Evolutionary conservation across 2,113 vertebrate genomes (phyloP).

Genomic region (Cygnus buccinator): DNA sequence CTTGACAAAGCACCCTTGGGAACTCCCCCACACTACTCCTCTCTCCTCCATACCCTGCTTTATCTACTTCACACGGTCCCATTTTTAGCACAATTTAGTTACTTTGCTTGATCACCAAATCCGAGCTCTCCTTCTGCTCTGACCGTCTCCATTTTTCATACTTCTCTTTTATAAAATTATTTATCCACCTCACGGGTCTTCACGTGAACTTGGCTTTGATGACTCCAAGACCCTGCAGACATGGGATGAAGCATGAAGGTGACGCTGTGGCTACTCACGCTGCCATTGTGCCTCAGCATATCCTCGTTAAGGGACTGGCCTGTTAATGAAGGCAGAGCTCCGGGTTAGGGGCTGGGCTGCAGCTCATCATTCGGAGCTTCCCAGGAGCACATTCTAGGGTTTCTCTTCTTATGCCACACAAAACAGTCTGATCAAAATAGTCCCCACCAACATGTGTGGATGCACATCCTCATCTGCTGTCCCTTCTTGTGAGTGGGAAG

Average conservation of each 20-base stretch:
- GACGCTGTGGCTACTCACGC: not conserved
- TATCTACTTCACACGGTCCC: not conserved
- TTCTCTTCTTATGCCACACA: not conserved
- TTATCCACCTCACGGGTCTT: not conserved
- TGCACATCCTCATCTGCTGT: not conserved
- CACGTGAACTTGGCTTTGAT: not conserved
- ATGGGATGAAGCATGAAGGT: not conserved
- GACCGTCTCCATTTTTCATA: not conserved
- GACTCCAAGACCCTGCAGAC: not conserved
- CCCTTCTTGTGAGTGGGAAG: not conserved
- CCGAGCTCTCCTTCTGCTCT: rapidly evolving
- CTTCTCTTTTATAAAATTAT: not conserved
- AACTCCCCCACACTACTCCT: not conserved
- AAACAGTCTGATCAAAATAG: not conserved
- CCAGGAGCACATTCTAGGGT: not conserved
- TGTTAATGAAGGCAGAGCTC: not conserved
- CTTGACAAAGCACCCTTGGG: not conserved
- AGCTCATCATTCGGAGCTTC: not conserved
- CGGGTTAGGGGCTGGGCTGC: not conserved
- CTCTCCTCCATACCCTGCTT: not conserved
- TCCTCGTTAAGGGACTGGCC: not conserved
- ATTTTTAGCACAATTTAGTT: not conserved
- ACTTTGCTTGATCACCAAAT: not conserved
- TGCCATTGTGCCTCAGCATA: rapidly evolving
- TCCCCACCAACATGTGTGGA: not conserved